A percentile compares a stretch with the other conserved stretches of the same genome.
Evolutionary conservation across 35 echinoderm and acorn worm species (phyloP).

Genomic region (Chiridota heheva): DNA sequence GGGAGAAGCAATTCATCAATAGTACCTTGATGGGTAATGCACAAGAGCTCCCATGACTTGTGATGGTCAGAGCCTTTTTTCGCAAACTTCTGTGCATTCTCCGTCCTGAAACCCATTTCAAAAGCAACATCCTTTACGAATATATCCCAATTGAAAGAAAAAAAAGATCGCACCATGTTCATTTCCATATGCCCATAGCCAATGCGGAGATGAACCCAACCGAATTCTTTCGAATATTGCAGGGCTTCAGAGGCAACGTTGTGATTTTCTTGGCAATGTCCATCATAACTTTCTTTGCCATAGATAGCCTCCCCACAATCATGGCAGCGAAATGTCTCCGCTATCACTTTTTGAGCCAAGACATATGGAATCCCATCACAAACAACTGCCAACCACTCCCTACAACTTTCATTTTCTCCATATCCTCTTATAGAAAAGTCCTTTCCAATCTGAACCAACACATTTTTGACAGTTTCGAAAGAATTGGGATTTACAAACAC

Average conservation of each 20-base stretch:
- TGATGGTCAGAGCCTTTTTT: background rate
- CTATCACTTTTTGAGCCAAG: background rate
- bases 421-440: slow-evolving; percentile 1
- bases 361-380: slow-evolving; percentile 46
- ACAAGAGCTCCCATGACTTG: background rate
- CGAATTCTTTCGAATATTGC: background rate
- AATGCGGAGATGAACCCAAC: background rate
- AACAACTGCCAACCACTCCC: slow-evolving; percentile 21
- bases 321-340: slow-evolving; percentile 9
- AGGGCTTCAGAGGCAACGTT: too few relatives aligned
- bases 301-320: background rate
- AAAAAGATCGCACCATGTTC: slow-evolving; percentile 15
- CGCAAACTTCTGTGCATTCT: background rate
- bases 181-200: background rate
- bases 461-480: slow-evolving; percentile 19
- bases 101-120: background rate
- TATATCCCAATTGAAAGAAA: slow-evolving; percentile 12
- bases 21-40: background rate
- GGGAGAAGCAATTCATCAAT: slow-evolving; percentile 42
- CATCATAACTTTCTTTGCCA: background rate
- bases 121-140: slow-evolving; percentile 36
- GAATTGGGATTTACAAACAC: slow-evolving; percentile 52
- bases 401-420: background rate
- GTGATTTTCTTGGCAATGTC: background rate
- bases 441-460: slow-evolving; percentile 6